Evolutionary conservation across 2,888 invertebrate genomes (phyloP).

Genomic region (Bruchidius siliquastri): DNA sequence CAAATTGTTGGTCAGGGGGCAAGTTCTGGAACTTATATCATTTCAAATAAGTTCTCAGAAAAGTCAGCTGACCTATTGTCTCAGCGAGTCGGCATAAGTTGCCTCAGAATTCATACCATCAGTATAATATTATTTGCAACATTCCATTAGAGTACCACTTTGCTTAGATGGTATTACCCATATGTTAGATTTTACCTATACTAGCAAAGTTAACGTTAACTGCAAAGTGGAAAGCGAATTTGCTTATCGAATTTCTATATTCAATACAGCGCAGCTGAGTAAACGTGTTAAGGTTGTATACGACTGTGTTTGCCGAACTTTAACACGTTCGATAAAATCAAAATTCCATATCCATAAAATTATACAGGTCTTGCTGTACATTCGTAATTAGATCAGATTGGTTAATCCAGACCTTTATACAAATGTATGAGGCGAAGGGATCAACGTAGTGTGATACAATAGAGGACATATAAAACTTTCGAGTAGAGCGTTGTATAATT

Average conservation of each 20-base stretch:
- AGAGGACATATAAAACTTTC: too few relatives aligned
- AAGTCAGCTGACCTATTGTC: too few relatives aligned
- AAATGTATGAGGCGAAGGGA: too few relatives aligned
- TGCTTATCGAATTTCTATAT: background rate
- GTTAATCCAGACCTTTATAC: background rate
- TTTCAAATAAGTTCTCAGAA: too few relatives aligned
- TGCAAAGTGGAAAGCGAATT: background rate
- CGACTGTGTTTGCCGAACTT: background rate
- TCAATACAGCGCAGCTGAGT: background rate
- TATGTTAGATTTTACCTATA: background rate
- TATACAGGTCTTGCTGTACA: background rate
- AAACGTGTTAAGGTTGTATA: background rate
- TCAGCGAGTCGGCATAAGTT: too few relatives aligned
- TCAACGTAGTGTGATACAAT: too few relatives aligned
- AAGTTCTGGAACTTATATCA: too few relatives aligned
- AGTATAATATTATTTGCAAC: too few relatives aligned
- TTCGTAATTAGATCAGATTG: background rate
- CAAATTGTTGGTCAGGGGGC: too few relatives aligned
- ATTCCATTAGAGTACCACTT: background rate
- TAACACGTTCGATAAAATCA: background rate
- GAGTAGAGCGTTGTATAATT: too few relatives aligned
- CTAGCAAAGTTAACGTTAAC: background rate
- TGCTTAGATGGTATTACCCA: background rate
- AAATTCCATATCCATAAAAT: background rate
- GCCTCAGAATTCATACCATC: too few relatives aligned